Evolutionary conservation across 1,140 invertebrate genomes (phyloP), one percentile per base, ranked within the genome.

Genomic region (Pseudomyrmex gracilis): DNA sequence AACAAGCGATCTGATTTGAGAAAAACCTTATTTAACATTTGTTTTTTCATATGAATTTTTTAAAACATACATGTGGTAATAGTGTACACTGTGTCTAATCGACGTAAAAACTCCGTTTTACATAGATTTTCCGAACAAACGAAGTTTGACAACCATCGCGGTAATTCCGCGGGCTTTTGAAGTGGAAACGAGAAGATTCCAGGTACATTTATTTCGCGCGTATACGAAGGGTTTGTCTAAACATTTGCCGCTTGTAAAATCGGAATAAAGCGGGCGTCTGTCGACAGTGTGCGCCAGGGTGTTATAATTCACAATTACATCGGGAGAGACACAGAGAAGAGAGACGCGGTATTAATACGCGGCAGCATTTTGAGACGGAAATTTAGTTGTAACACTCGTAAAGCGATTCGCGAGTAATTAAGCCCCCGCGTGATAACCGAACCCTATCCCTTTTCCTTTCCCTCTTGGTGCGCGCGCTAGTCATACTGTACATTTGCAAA

Each of bases 371-470:
- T 58, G 15, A 58, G 43, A 58, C n/a, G 10, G 8, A 80, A 80
- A 71, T 80, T 71, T 24, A 55, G 13, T 77, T 34, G 51, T 20
- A 55, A 64, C 9, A 76, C 58, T 68, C 64, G 53, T 80, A 80
- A 80, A 71, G 55, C 22, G 76, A 80, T 71, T 80, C 53, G 66
- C 22, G 53, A 80, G 22, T 71, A 80, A 71, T 80, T 71, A 70
- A 51, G 53, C 17, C n/a, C 1, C 10, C 43, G 20, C 76, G 20
- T 34, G 53, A 80, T 60, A 80, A 80, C 53, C 53, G 53, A 70
- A 70, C 15, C 43, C 34, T 9, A 9, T 64, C 61, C 61, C 45
- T 34, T 45, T 53, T 24, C 49, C 20, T 13, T 8, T 13, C 51
- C 43, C 10, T 15, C 20, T 68, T 43, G 49, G 4, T 4, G 17